Evolutionary conservation across 2,113 vertebrate genomes (phyloP).

Genomic region (Mola mola): DNA sequence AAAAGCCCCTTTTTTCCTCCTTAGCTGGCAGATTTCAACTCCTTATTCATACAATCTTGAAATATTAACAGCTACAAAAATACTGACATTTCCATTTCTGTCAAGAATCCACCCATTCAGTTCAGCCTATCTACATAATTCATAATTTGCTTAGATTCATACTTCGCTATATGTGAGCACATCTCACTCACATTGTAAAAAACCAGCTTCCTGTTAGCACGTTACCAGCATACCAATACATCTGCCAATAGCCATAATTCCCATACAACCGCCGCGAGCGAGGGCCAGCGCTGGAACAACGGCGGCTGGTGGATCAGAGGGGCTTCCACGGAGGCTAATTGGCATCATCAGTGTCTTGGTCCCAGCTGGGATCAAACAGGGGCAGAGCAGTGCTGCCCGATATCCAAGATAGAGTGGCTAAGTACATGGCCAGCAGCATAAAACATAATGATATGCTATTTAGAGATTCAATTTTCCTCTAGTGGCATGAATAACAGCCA

Average conservation of each 20-base stretch:
- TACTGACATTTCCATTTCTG: too few relatives aligned
- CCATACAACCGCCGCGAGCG: too few relatives aligned
- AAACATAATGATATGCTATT: constrained; percentile 64
- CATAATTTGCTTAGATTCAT: constrained; percentile 17
- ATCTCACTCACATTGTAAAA: too few relatives aligned
- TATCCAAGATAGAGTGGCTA: too few relatives aligned
- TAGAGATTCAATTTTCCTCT: constrained; percentile 62
- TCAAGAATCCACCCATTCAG: constrained; percentile 14
- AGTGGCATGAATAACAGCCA: constrained; percentile 57
- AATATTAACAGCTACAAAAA: too few relatives aligned
- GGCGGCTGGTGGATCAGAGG: constrained; percentile 61
- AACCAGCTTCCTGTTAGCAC: constrained; percentile 51
- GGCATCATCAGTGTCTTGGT: constrained; percentile 52
- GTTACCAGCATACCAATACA: too few relatives aligned
- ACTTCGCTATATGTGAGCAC: too few relatives aligned
- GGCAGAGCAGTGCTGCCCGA: constrained; percentile 48
- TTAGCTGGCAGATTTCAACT: too few relatives aligned
- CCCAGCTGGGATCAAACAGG: constrained; percentile 63
- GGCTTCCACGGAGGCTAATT: constrained; percentile 57
- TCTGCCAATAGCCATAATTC: too few relatives aligned
- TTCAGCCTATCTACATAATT: constrained; percentile 43
- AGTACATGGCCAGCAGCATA: constrained; percentile 34
- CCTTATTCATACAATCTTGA: too few relatives aligned
- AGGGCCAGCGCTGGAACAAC: constrained; percentile 37
- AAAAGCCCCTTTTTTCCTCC: too few relatives aligned